These are phyloP conservation scores for Dasyornis broadbenti DNA, from an alignment of 2,113 vertebrate species.

Conservation along the genomic window DNA sequence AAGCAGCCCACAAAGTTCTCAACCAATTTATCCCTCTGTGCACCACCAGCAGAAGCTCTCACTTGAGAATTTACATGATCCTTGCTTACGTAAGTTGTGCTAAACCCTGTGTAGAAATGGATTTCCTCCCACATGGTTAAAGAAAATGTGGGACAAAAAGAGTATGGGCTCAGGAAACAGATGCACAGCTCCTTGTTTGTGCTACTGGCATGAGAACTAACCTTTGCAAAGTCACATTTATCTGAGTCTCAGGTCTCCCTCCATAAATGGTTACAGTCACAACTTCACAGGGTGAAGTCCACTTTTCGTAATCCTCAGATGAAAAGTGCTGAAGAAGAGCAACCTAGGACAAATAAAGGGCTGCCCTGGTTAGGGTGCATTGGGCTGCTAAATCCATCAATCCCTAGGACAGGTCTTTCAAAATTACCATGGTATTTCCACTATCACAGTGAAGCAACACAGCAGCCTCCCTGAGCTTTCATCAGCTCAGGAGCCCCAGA, in stretches of 20 bases:
- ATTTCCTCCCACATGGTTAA: background rate
- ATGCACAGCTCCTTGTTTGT: background rate
- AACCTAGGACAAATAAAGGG: slow-evolving; percentile 12
- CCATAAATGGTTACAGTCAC: background rate
- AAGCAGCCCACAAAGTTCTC: background rate
- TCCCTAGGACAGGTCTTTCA: background rate
- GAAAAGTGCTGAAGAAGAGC: background rate
- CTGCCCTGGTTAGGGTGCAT: background rate
- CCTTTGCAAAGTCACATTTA: background rate
- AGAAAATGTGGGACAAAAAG: background rate
- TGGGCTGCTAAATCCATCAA: background rate
- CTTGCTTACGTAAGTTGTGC: background rate
- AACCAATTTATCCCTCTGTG: background rate
- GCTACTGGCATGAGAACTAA: background rate
- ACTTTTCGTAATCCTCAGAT: background rate
- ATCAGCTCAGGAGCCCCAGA: background rate
- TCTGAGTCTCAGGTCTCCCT: background rate
- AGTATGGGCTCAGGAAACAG: background rate
- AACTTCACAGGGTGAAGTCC: slow-evolving; percentile 5
- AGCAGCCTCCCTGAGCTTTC: background rate
- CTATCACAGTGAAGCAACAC: background rate
- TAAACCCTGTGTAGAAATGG: background rate
- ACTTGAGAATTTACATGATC: background rate
- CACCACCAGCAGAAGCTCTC: background rate
- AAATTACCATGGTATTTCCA: background rate